Percentiles rank a stretch among this genome's conserved stretches.
phyloP scores from a whole-genome alignment of 2,888 invertebrate species.

The Microchrysa polita region DNA sequence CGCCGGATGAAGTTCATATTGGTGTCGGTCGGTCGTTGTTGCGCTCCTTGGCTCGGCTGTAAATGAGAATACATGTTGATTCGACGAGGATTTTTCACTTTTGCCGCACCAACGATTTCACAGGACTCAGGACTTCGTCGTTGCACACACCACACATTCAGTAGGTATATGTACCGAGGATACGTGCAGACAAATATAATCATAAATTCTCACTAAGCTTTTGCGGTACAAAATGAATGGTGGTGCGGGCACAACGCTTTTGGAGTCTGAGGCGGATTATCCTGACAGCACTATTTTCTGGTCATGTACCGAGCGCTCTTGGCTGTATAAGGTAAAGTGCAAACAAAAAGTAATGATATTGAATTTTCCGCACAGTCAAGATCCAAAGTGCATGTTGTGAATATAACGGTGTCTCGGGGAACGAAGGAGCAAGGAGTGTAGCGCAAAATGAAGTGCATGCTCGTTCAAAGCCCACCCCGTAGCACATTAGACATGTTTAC shows the following conservation, averaged over 20 bases:
- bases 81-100: slow-evolving; percentile 24
- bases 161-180: not conserved
- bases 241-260: slow-evolving; percentile 21
- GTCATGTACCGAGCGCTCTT: slow-evolving; percentile 12
- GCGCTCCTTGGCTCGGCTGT: slow-evolving; percentile 19
- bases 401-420: no score
- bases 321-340: slow-evolving; percentile 6
- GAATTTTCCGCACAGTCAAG: slow-evolving; percentile 1
- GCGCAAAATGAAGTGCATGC: not conserved
- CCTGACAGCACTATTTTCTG: no score
- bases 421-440: not conserved
- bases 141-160: not conserved
- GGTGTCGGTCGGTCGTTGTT: not conserved
- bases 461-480: slow-evolving; percentile 3
- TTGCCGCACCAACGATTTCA: slow-evolving; percentile 33
- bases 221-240: slow-evolving; percentile 38
- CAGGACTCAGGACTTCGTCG: not conserved
- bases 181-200: slow-evolving; percentile 41
- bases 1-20: slow-evolving; percentile 24
- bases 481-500: slow-evolving; percentile 7
- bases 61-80: slow-evolving; percentile 43
- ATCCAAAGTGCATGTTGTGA: not conserved
- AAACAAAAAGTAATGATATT: slow-evolving; percentile 37
- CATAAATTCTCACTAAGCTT: slow-evolving; percentile 44
- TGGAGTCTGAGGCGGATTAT: not conserved